Evolutionary conservation across 2,113 vertebrate species (phyloP).

Genomic region (Pseudolaguvia tuberculata): DNA sequence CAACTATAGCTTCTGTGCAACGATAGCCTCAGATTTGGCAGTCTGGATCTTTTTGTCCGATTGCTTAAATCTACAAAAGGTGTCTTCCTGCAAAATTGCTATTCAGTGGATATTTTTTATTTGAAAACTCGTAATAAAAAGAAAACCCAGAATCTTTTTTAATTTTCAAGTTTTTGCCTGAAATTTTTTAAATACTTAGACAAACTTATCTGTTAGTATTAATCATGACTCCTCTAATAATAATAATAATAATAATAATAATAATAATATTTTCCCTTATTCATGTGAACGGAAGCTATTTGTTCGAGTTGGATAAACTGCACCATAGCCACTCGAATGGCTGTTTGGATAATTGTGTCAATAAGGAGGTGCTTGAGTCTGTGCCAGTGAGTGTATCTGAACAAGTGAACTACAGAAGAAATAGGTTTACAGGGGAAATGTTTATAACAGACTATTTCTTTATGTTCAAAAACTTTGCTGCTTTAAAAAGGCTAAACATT

Average conservation of each 20-base stretch:
- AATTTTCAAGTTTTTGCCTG: no score
- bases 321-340: neutral
- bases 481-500: neutral
- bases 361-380: neutral
- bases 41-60: neutral
- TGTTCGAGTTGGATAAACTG: neutral
- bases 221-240: neutral
- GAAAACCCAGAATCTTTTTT: no score
- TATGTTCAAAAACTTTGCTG: no score
- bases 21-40: neutral
- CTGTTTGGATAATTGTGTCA: neutral
- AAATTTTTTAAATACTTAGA: neutral
- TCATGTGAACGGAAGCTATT: neutral
- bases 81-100: neutral
- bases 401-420: neutral
- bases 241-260: neutral
- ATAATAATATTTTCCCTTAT: neutral
- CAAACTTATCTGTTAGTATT: neutral
- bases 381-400: neutral
- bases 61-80: neutral
- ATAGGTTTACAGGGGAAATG: neutral
- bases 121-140: no score
- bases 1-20: neutral
- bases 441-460: no score
- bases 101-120: neutral